These are phyloP conservation scores for Athene noctua DNA, from an alignment of 2,113 vertebrate genomes.

Conservation along the genomic window DNA sequence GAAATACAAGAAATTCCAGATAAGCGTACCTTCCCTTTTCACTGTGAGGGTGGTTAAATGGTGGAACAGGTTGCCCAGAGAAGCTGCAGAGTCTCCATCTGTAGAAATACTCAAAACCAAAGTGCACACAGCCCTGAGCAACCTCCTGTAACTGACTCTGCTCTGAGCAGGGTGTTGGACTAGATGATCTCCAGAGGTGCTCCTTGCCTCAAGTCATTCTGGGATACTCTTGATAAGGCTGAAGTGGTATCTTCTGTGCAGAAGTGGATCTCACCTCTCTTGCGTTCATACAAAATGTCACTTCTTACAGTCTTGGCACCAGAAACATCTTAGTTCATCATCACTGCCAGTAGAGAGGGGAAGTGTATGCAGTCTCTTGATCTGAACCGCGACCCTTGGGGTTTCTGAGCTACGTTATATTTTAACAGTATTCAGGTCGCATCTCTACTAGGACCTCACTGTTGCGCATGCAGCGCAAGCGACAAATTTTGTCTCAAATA, in stretches of 20 bases:
- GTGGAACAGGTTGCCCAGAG: not conserved
- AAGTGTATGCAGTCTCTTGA: not conserved
- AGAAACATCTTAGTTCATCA: not conserved
- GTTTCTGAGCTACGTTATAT: not conserved
- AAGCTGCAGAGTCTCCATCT: not conserved
- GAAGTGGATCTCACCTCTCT: not conserved
- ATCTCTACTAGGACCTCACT: not conserved
- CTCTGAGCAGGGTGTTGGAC: not conserved
- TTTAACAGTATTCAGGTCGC: not conserved
- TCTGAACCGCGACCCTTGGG: not conserved
- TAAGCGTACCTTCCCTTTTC: not conserved
- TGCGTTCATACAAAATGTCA: not conserved
- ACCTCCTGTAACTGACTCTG: not conserved
- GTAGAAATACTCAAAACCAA: not conserved
- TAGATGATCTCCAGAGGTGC: not conserved
- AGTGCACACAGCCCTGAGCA: not conserved
- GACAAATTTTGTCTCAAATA: not conserved
- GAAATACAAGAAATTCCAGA: not conserved
- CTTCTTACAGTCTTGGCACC: not conserved
- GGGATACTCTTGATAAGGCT: not conserved
- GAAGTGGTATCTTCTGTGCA: not conserved
- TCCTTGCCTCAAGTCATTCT: not conserved
- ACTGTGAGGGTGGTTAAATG: not conserved
- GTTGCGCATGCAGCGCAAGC: rapidly evolving
- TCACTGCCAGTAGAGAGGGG: not conserved